Conservation (phyloP, 2,888 invertebrate species). For the Ectemnius lituratus region DNA sequence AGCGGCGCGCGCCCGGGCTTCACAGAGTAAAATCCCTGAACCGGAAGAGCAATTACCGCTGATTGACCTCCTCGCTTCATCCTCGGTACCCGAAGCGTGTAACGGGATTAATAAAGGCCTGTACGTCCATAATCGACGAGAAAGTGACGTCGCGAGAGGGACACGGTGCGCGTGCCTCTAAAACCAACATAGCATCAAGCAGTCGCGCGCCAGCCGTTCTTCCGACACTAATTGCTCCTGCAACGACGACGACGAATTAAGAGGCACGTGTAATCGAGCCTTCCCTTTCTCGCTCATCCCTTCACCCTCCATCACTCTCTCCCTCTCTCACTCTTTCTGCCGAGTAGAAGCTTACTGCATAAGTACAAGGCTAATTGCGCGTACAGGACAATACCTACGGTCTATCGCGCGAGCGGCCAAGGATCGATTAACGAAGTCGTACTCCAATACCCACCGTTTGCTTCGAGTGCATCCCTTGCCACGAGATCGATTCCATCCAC, state of each 20-base stretch:
- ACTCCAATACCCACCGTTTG: background rate
- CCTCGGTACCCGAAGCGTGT: conserved; percentile 53
- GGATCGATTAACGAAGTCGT: conserved; percentile 30
- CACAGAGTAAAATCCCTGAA: conserved; percentile 50
- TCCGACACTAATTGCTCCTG: conserved; percentile 48
- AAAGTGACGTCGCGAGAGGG: conserved; percentile 5
- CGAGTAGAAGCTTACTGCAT: background rate
- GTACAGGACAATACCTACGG: conserved; percentile 45
- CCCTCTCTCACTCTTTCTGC: no score
- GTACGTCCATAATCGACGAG: conserved; percentile 57
- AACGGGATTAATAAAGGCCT: conserved; percentile 69
- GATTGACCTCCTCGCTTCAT: conserved; percentile 60
- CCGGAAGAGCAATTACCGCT: conserved; percentile 65
- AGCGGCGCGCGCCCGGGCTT: conserved; percentile 24
- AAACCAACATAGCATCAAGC: conserved; percentile 30
- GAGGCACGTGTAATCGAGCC: conserved; percentile 48
- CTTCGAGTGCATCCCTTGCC: background rate
- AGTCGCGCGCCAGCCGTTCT: conserved; percentile 22
- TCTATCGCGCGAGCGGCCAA: conserved; percentile 10
- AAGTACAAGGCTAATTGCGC: conserved; percentile 51
- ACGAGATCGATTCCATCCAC: background rate
- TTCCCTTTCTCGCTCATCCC: conserved; percentile 14
- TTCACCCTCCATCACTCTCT: no score
- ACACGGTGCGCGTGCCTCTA: conserved; percentile 55
- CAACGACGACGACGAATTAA: conserved; percentile 50